A percentile compares a stretch with the other conserved stretches of the same genome.
Conservation (phyloP, 2,888 invertebrate genomes). For the Carpatolechia fugitivella region DNA sequence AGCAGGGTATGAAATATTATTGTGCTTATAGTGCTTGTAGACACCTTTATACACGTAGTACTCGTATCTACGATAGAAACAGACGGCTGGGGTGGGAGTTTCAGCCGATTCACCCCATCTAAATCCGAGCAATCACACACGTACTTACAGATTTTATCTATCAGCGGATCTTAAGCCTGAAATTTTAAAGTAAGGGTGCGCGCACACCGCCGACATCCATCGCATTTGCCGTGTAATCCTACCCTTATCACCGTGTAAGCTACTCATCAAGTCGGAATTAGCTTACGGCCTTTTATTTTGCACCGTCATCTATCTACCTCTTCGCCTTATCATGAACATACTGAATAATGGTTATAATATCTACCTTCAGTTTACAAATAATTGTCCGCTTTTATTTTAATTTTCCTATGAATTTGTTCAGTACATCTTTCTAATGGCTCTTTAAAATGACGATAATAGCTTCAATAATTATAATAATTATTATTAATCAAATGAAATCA, state of each 20-base stretch:
- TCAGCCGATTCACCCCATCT: constrained; percentile 7
- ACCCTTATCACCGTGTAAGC: constrained; percentile 63
- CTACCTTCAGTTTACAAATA: too few relatives aligned
- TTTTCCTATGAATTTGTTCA: too few relatives aligned
- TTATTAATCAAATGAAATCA: too few relatives aligned
- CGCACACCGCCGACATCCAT: constrained; percentile 28
- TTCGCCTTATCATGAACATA: neutral
- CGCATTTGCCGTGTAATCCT: constrained; percentile 38
- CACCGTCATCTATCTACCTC: constrained; percentile 15
- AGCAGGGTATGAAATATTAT: too few relatives aligned
- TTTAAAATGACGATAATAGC: too few relatives aligned
- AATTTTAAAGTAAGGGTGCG: constrained; percentile 61
- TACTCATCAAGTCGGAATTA: constrained; percentile 55
- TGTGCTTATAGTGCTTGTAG: neutral
- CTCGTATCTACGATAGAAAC: too few relatives aligned
- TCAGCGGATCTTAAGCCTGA: constrained; percentile 36
- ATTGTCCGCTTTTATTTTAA: too few relatives aligned
- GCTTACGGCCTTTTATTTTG: constrained; percentile 33
- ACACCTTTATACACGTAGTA: neutral
- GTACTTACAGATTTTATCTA: constrained; percentile 15
- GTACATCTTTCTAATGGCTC: too few relatives aligned
- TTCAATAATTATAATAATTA: too few relatives aligned
- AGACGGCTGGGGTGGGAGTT: neutral
- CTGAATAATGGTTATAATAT: neutral
- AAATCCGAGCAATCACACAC: constrained; percentile 15